phyloP scores from a whole-genome alignment of 2,888 invertebrate genomes.

The Fabriciana adippe region DNA sequence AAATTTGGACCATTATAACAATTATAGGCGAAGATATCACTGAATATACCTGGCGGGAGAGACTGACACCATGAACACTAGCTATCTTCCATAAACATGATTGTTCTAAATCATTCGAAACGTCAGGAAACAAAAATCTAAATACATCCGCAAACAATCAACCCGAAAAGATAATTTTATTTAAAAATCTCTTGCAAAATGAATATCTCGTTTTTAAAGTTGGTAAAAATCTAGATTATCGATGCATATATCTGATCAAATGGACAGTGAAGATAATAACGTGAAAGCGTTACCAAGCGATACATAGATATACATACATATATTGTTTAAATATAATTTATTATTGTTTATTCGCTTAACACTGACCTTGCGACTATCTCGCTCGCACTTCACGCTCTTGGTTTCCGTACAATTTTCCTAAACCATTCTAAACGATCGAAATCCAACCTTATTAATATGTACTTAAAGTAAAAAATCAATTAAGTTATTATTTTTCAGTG shows the following conservation, averaged over 20 bases:
- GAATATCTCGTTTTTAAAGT: too few species aligned
- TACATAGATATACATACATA: slow-evolving; percentile 27
- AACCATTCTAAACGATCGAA: slow-evolving; percentile 41
- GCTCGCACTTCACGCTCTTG: slow-evolving; percentile 56
- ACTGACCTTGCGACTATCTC: slow-evolving; percentile 70
- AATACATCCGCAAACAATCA: too few species aligned
- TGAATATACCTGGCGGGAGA: too few species aligned
- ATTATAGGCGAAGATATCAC: too few species aligned
- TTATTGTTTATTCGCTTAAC: slow-evolving; percentile 60
- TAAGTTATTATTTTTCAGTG: slow-evolving; percentile 57
- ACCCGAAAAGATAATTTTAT: too few species aligned
- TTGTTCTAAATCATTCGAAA: too few species aligned
- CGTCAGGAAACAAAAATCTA: too few species aligned
- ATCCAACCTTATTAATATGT: slow-evolving; percentile 46
- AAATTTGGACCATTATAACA: too few species aligned
- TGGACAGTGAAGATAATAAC: slow-evolving; percentile 11
- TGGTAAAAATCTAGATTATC: too few species aligned
- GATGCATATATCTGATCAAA: not conserved
- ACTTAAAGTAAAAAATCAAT: slow-evolving; percentile 50
- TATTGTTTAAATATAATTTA: slow-evolving; percentile 42
- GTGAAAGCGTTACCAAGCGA: slow-evolving; percentile 17
- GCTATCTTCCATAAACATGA: too few species aligned
- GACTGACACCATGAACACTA: too few species aligned
- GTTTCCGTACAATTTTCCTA: slow-evolving; percentile 75
- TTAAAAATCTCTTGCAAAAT: too few species aligned